Conservation (phyloP, 2,113 vertebrate genomes). For the Oreochromis spilurus region DNA sequence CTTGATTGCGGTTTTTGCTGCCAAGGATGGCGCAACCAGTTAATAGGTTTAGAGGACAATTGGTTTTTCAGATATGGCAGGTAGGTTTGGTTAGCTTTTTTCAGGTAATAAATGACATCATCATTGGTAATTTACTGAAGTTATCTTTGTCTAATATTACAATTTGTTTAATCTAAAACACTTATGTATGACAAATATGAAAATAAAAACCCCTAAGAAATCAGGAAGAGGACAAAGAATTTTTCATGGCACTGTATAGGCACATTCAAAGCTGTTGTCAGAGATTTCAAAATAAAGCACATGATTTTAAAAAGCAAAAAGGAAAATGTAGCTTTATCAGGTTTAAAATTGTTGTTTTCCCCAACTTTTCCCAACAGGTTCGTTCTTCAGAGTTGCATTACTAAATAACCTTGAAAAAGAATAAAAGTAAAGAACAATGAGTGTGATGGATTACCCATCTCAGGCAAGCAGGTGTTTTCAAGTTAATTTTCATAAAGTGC, state of each 20-base stretch:
- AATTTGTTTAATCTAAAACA: too few species aligned
- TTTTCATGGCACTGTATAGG: neutral
- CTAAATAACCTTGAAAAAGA: slow-evolving; percentile 35
- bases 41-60: too few species aligned
- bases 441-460: slow-evolving; percentile 27
- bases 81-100: too few species aligned
- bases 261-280: neutral
- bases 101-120: too few species aligned
- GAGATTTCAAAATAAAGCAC: neutral
- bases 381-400: neutral
- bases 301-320: neutral
- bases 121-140: too few species aligned
- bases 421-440: slow-evolving; percentile 1
- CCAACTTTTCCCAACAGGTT: neutral
- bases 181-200: neutral
- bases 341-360: neutral
- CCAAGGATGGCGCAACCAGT: neutral
- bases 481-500: slow-evolving; percentile 1
- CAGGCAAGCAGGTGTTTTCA: neutral
- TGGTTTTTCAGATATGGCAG: too few species aligned
- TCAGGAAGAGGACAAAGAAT: neutral
- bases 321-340: neutral
- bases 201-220: neutral
- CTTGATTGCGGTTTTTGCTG: neutral
- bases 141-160: too few species aligned